Evolutionary conservation across 1,140 invertebrate genomes (phyloP).

Genomic region (Scylla paramamosain): DNA sequence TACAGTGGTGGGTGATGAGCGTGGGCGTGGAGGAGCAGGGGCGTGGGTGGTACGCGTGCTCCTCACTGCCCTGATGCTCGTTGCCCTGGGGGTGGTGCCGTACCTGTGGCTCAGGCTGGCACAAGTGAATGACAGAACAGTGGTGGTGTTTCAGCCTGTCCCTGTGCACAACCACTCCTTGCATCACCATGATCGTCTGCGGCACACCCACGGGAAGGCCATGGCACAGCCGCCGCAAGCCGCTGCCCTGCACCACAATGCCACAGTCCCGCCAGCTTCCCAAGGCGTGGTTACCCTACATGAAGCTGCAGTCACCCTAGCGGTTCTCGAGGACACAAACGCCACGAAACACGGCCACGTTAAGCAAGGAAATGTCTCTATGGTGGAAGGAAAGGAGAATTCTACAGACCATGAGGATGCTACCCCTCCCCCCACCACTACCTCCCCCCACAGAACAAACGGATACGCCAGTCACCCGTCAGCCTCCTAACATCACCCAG

Average conservation of each 20-base stretch:
- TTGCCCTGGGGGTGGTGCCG: slow-evolving; percentile 72
- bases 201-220: slow-evolving; percentile 31
- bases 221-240: slow-evolving; percentile 16
- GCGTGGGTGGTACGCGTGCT: slow-evolving; percentile 68
- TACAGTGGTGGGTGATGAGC: slow-evolving; percentile 75
- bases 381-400: slow-evolving; percentile 37
- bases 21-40: slow-evolving; percentile 61
- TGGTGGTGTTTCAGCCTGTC: slow-evolving; percentile 76
- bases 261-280: slow-evolving; percentile 71
- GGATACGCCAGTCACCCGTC: background rate
- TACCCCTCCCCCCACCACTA: no score
- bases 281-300: slow-evolving; percentile 53
- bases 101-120: slow-evolving; percentile 75
- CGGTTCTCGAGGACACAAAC: slow-evolving; percentile 69
- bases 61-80: slow-evolving; percentile 72
- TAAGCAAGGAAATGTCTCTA: background rate
- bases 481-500: no score
- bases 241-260: slow-evolving; percentile 81
- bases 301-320: slow-evolving; percentile 66
- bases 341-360: slow-evolving; percentile 16
- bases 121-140: slow-evolving; percentile 67
- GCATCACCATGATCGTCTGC: slow-evolving; percentile 43
- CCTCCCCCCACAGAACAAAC: no score
- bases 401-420: background rate
- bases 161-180: slow-evolving; percentile 62